phyloP scores from a whole-genome alignment of 2,888 invertebrate genomes.

The Cosmopolites sordidus region DNA sequence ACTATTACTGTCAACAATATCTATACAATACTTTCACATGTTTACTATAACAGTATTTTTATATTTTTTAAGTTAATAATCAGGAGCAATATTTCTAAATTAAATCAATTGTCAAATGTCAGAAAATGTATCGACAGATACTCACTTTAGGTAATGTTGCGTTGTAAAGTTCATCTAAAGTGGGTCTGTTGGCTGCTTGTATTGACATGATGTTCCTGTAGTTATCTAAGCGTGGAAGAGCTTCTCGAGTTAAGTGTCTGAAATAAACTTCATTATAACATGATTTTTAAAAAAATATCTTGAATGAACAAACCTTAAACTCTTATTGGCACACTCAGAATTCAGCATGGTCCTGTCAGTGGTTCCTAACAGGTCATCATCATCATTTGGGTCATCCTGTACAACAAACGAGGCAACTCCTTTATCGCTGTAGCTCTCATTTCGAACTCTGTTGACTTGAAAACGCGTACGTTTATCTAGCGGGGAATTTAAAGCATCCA shows the following conservation, averaged over 20 bases:
- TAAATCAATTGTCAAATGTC: no score
- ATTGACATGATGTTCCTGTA: constrained; percentile 85
- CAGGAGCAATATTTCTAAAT: no score
- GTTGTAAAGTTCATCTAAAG: constrained; percentile 84
- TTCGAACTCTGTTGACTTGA: constrained; percentile 59
- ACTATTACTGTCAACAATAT: no score
- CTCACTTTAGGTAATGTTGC: constrained; percentile 74
- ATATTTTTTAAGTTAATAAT: no score
- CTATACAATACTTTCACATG: no score
- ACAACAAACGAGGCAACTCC: constrained; percentile 34
- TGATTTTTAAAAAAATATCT: background rate
- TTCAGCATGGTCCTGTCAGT: constrained; percentile 48
- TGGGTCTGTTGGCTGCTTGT: constrained; percentile 81
- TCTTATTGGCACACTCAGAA: constrained; percentile 62
- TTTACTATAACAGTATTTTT: no score
- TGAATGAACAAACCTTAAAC: constrained; percentile 56
- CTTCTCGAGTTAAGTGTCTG: constrained; percentile 83
- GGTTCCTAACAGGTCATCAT: constrained; percentile 50
- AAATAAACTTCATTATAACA: no score
- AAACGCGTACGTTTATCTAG: constrained; percentile 54
- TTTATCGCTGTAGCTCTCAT: constrained; percentile 45
- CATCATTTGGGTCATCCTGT: constrained; percentile 42
- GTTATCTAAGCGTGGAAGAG: constrained; percentile 80
- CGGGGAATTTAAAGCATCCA: constrained; percentile 34
- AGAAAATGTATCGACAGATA: background rate